A percentile compares a stretch with the other conserved stretches of the same genome.
Evolutionary conservation across 2,888 invertebrate genomes (phyloP).

Genomic region (Cylloceria caligata): DNA sequence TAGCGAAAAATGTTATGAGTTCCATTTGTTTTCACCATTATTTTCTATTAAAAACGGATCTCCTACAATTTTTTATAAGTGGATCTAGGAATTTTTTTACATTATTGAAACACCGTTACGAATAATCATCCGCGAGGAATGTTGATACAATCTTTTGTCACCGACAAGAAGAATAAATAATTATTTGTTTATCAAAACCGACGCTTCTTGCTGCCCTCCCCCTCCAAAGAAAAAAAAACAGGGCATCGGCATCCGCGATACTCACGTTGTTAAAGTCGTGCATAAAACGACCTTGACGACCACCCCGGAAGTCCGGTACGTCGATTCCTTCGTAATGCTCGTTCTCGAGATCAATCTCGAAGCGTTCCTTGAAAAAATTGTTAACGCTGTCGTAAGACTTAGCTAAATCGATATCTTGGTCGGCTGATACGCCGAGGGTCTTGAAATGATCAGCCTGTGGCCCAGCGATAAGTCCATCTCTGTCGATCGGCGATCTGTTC

Average conservation of each 20-base stretch:
- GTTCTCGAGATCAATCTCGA: conserved; percentile 91
- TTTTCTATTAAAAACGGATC: no score
- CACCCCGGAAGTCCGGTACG: conserved; percentile 93
- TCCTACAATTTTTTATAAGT: no score
- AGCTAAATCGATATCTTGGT: conserved; percentile 68
- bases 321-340: conserved; percentile 93
- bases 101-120: no score
- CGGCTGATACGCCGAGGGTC: conserved; percentile 70
- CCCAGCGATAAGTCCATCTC: conserved; percentile 73
- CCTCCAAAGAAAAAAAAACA: background rate
- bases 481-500: conserved; percentile 74
- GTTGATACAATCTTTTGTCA: no score
- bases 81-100: no score
- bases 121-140: no score
- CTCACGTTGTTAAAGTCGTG: conserved; percentile 94
- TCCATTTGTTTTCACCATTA: no score
- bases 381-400: conserved; percentile 65
- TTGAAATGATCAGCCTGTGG: conserved; percentile 76
- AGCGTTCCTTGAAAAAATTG: conserved; percentile 90
- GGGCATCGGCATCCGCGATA: conserved; percentile 48
- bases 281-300: conserved; percentile 93
- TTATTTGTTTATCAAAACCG: no score
- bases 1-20: no score
- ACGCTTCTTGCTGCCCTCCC: no score
- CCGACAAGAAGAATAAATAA: no score